Percentiles rank a stretch among this genome's conserved stretches.
Conservation (phyloP, 2,113 vertebrate genomes). For the Nothoprocta pentlandii region DNA sequence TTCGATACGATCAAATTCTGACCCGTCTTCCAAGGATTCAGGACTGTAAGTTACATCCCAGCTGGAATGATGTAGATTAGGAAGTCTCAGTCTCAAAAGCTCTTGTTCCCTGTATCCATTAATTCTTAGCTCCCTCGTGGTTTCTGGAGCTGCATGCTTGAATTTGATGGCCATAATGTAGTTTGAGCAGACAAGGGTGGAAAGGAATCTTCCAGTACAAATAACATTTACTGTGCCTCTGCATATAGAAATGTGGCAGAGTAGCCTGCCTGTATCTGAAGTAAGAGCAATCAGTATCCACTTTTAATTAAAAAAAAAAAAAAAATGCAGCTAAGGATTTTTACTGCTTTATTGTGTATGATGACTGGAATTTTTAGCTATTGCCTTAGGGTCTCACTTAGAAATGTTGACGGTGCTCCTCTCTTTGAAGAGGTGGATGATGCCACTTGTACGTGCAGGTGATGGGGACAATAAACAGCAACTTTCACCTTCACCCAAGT, state of each 20-base stretch:
- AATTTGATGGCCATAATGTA: not conserved
- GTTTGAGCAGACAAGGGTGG: conserved; percentile 20
- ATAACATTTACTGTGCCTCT: not conserved
- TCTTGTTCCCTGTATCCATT: not conserved
- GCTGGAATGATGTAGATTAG: not conserved
- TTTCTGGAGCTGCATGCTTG: not conserved
- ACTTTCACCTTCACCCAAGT: not conserved
- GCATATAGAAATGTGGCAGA: not conserved
- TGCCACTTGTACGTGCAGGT: not conserved
- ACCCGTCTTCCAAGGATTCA: not conserved
- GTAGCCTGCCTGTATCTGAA: not conserved
- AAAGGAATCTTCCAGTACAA: not conserved
- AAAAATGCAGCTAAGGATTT: not conserved
- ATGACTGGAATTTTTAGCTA: not conserved
- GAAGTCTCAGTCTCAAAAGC: not conserved
- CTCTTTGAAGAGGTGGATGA: not conserved
- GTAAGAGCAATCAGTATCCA: not conserved
- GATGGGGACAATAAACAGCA: conserved; percentile 17
- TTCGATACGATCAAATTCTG: not conserved
- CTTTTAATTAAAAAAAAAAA: not conserved
- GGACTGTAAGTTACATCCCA: not conserved
- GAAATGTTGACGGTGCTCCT: conserved; percentile 15
- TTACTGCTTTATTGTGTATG: not conserved
- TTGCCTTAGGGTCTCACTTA: not conserved
- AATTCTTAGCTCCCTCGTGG: not conserved